Evolutionary conservation across 2,113 vertebrate genomes (phyloP), one percentile per base, ranked within the genome.

Genomic region (Aix galericulata): DNA sequence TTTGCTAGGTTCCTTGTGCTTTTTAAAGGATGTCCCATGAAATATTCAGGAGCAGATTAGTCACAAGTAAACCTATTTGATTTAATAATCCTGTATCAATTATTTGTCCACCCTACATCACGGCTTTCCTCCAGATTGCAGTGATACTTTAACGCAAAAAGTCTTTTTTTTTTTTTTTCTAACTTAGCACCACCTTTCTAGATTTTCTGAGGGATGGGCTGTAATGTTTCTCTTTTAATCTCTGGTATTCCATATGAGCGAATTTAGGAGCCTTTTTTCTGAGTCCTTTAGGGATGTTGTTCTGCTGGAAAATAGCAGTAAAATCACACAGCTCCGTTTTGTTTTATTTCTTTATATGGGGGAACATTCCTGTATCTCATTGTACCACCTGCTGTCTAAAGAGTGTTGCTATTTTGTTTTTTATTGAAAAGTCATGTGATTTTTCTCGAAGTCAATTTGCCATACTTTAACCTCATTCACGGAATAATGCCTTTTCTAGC

Each of bases 381-480:
- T 96, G 95, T 96, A 89, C 90, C 94, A 91, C 95, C 94, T 95
- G 94, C 95, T 96, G 94, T 94, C 86, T 95, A 88, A 93, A 94
- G 79, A 95, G 34, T 86, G 75, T 91, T 94, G 89, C 83, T 95
- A 86, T 97, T 97, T 93, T 94, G 81, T 91, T 91, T 95, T 94
- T 95, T 96, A 97, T 96, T 97, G 94, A 86, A 96, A 92, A 94
- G 52, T 88, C 83, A 86, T 95, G 81, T 52, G 87, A 82, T 95
- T 95, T 96, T 91, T 96, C 91, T 94, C 12, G 1, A 93, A 96
- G 85, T 83, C 85, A 38, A 93, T 96, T 94, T 96, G 31, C 86
- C 76, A 44, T 42, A 71, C 68, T 91, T 94, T 74, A 85, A 68
- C 86, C 55, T 86, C 84, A 52, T 77, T 92, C 90, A 91, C 42